Percentiles rank a stretch among this genome's conserved stretches.
These are phyloP conservation scores for Eristalis intricaria DNA, from an alignment of 2,888 invertebrate species.

Conservation along the genomic window DNA sequence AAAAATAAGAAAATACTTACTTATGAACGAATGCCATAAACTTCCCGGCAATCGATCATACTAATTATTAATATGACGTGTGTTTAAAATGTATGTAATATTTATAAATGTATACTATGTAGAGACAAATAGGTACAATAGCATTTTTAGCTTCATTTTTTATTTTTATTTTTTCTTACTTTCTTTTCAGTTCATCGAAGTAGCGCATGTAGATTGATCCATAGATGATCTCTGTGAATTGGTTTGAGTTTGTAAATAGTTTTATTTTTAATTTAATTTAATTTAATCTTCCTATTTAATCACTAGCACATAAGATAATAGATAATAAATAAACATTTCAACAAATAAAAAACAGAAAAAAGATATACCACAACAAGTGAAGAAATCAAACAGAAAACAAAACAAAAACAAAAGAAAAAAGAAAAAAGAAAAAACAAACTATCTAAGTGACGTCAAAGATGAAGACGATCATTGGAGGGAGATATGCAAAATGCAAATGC, in stretches of 20 bases:
- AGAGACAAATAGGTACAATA: slow-evolving; percentile 50
- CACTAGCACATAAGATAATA: too few relatives aligned
- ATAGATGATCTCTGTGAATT: background rate
- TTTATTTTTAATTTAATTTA: background rate
- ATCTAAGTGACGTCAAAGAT: background rate
- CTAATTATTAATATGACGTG: slow-evolving; percentile 62
- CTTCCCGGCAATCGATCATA: background rate
- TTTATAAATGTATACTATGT: slow-evolving; percentile 17
- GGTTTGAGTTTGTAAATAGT: slow-evolving; percentile 32
- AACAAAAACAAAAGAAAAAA: background rate
- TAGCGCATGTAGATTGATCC: slow-evolving; percentile 9
- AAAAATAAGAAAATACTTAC: background rate
- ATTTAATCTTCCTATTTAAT: background rate
- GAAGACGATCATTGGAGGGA: background rate
- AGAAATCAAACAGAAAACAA: background rate
- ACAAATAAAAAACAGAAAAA: background rate
- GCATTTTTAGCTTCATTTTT: slow-evolving; percentile 20
- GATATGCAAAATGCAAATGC: background rate
- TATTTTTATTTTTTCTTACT: background rate
- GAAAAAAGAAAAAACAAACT: background rate
- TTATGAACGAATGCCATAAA: background rate
- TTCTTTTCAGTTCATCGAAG: background rate
- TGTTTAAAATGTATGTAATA: slow-evolving; percentile 60
- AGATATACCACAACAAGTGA: background rate
- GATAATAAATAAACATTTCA: slow-evolving; percentile 1